A percentile compares a stretch with the other conserved stretches of the same genome.
Conservation (phyloP, 1,140 invertebrate species). For the Hycleus phaleratus region DNA sequence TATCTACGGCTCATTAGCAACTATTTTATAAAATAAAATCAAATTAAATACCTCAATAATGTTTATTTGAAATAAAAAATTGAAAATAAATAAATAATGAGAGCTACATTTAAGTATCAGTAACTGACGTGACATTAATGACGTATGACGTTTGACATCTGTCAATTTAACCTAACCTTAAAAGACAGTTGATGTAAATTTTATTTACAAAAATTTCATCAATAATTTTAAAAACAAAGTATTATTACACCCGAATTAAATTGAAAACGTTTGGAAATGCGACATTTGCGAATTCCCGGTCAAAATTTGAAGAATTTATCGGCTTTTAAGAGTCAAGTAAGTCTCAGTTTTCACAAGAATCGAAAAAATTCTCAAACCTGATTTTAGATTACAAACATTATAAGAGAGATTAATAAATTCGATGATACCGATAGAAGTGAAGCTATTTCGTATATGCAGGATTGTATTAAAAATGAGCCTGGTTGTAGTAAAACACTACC, state of each 20-base stretch:
- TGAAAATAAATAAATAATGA: too few relatives aligned
- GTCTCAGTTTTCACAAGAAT: neutral
- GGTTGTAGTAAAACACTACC: neutral
- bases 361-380: neutral
- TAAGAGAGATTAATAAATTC: conserved; percentile 12
- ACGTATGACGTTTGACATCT: too few relatives aligned
- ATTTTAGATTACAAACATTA: conserved; percentile 15
- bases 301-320: conserved; percentile 12
- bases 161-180: too few relatives aligned
- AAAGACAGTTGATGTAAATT: too few relatives aligned
- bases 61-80: too few relatives aligned
- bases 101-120: too few relatives aligned
- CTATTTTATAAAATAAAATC: too few relatives aligned
- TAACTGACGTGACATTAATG: too few relatives aligned
- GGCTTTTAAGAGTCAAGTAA: conserved; percentile 12
- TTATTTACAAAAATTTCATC: neutral
- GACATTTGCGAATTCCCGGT: conserved; percentile 7
- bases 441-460: conserved; percentile 10
- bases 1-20: too few relatives aligned
- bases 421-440: conserved; percentile 12
- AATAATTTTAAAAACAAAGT: neutral
- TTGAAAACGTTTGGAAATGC: neutral
- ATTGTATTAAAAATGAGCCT: neutral
- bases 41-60: too few relatives aligned
- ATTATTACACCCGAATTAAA: neutral